Percentiles rank a stretch among this genome's conserved stretches.
These are phyloP conservation scores for Avahi laniger DNA, from an alignment of 2,797 vertebrate species.

Conservation along the genomic window DNA sequence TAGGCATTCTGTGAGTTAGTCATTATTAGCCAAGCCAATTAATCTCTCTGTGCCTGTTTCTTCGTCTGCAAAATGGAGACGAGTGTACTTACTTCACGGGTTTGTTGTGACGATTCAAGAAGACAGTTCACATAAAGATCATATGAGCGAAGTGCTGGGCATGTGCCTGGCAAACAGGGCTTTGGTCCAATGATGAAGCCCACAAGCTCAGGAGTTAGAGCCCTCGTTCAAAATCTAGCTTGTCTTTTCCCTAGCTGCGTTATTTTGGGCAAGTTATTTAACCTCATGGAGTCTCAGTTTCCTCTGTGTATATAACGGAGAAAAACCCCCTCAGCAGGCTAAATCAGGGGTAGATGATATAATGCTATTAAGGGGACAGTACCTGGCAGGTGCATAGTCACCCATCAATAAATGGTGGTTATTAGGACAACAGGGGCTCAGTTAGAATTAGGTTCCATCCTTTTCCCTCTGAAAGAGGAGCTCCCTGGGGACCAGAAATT, in stretches of 20 bases:
- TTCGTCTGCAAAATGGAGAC: background rate
- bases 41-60: background rate
- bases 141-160: background rate
- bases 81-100: background rate
- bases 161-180: background rate
- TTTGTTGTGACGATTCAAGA: slow-evolving; percentile 29
- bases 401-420: background rate
- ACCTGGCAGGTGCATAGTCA: background rate
- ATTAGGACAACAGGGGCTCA: background rate
- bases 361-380: background rate
- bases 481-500: background rate
- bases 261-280: background rate
- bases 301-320: background rate
- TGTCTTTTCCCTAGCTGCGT: background rate
- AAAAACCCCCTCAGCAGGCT: background rate
- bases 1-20: background rate
- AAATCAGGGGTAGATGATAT: background rate
- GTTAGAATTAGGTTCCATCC: background rate
- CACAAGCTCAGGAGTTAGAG: background rate
- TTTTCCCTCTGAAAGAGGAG: background rate
- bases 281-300: background rate
- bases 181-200: background rate
- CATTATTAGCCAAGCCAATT: background rate
- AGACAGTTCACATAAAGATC: background rate
- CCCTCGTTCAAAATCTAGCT: background rate